These are phyloP conservation scores for Chironomus riparius DNA, from an alignment of 2,888 invertebrate species.

Conservation along the genomic window DNA sequence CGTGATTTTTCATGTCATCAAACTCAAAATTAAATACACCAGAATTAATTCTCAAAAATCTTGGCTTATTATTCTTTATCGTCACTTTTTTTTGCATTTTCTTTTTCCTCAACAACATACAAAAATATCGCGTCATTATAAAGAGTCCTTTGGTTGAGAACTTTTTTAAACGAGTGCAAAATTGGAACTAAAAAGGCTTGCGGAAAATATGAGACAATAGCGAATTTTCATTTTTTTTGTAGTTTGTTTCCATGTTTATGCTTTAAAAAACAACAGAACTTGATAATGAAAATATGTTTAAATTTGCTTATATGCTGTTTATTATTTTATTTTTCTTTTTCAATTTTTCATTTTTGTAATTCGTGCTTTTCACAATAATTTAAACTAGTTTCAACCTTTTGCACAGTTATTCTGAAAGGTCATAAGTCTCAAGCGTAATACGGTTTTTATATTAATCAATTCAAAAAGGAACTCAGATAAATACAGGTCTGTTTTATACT, in stretches of 20 bases:
- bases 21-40: conserved; percentile 17
- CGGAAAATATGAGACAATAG: background rate
- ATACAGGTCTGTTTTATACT: background rate
- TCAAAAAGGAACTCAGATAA: too few relatives aligned
- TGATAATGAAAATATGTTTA: background rate
- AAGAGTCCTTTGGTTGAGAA: background rate
- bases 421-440: too few relatives aligned
- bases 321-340: too few relatives aligned
- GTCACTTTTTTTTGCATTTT: background rate
- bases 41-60: conserved; percentile 4
- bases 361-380: too few relatives aligned
- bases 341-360: too few relatives aligned
- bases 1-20: background rate
- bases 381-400: too few relatives aligned
- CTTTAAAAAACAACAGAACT: background rate
- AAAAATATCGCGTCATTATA: conserved; percentile 19
- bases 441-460: too few relatives aligned
- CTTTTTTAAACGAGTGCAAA: background rate
- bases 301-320: background rate
- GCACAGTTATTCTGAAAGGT: too few relatives aligned
- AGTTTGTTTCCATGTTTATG: conserved; percentile 11
- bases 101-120: background rate
- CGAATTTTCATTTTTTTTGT: background rate
- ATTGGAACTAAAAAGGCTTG: background rate
- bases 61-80: conserved; percentile 14